Percentiles rank a stretch among this genome's conserved stretches.
Evolutionary conservation across 2,888 invertebrate species (phyloP).

Genomic region (Tinea trinotella): DNA sequence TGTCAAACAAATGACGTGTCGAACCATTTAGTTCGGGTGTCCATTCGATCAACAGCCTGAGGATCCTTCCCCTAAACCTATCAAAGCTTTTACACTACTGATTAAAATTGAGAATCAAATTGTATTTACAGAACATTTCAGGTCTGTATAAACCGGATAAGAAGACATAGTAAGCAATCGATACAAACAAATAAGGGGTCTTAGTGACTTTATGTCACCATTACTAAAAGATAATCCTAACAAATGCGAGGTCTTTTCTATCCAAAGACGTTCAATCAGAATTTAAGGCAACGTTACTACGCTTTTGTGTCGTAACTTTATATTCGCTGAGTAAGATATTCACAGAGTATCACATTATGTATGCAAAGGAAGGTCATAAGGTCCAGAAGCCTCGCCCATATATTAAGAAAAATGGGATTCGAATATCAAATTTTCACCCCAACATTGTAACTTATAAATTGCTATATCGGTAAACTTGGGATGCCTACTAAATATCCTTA

Average conservation of each 20-base stretch:
- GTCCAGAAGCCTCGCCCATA: slow-evolving; percentile 31
- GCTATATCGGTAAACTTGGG: too few species aligned
- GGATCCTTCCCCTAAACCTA: too few species aligned
- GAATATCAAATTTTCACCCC: slow-evolving; percentile 12
- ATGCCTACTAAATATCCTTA: too few species aligned
- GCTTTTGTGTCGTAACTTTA: slow-evolving; percentile 43
- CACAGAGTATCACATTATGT: slow-evolving; percentile 46
- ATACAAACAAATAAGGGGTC: slow-evolving; percentile 15
- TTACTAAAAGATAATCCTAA: slow-evolving; percentile 44
- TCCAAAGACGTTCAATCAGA: slow-evolving; percentile 45
- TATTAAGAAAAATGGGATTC: slow-evolving; percentile 17
- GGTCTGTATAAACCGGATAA: background rate
- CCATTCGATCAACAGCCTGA: too few species aligned
- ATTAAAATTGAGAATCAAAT: background rate
- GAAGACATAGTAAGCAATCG: background rate
- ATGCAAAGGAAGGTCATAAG: slow-evolving; percentile 45
- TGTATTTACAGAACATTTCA: background rate
- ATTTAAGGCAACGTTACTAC: slow-evolving; percentile 37
- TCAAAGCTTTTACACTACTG: too few species aligned
- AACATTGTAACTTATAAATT: background rate
- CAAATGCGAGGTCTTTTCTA: slow-evolving; percentile 42
- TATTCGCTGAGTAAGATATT: slow-evolving; percentile 49
- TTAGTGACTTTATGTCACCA: slow-evolving; percentile 25
- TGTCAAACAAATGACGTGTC: too few species aligned
- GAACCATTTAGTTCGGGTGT: too few species aligned